Base-by-base conservation (phyloP, 2,888 invertebrate species). In the Tetramorium bicarinatum region DNA sequence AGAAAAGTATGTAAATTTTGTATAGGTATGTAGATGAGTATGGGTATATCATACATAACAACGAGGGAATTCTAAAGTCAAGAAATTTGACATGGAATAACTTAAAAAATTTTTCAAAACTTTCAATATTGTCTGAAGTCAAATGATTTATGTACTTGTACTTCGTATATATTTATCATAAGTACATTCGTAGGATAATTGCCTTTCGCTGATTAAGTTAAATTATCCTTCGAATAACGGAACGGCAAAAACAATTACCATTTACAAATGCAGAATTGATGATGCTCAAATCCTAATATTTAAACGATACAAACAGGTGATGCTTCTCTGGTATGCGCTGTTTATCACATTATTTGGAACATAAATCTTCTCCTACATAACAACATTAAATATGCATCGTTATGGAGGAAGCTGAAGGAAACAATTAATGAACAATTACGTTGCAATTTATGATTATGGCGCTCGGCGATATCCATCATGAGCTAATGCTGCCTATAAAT, bases 341-440 rank as follows among this genome's bases (percentile, higher is more conserved):
- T 75, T 62, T 15, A 47, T 75, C 34, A 15, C 29, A 21, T 21
- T 61, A 75, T 75, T 47, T 61, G 62, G 15, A 75, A 75, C 75
- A 75, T 75, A 75, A 75, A 75, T 75, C 47, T 47, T 75, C 34
- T 34, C 11, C 62, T 47, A 38, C 15, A 6, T 38, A 49, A 62
- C 15, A 62, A 38, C 64, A 29, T 76, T 64, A 76, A 76, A 76
- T 49, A 64, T 49, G 64, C 75, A 49, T 76, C 34, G 18, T 76
- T 76, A 49, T 21, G 64, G 34, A 76, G 64, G 49, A 52, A 76
- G 49, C 75, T 52, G 25, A 76, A 76, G 75, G 75, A 76, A 76
- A 64, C 64, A 76, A 76, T 76, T 76, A 76, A 64, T 76, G 64
- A 64, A 76, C 64, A 64, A 76, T 76, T 76, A 76, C 49, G 49